Percentiles rank a stretch among this genome's conserved stretches.
Conservation (phyloP, 1,140 invertebrate genomes). For the Caenorhabditis tropicalis region DNA sequence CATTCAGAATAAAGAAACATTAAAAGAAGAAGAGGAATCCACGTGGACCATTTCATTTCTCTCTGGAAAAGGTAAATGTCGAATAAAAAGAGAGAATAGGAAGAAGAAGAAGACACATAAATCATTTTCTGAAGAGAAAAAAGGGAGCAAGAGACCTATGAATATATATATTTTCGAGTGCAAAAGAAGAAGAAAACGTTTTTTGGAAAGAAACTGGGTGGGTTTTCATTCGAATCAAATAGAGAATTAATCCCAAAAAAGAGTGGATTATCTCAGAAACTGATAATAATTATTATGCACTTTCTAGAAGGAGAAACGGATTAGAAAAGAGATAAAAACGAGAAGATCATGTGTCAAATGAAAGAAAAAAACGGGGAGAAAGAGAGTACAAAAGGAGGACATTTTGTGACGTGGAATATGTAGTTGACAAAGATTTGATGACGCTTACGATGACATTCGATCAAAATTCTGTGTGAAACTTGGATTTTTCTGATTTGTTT, state of each 20-base stretch:
- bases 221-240: too few relatives aligned
- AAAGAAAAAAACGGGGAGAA: neutral
- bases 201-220: neutral
- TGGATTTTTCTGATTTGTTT: too few relatives aligned
- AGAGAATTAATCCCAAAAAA: neutral
- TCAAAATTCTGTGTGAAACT: too few relatives aligned
- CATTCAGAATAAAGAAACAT: neutral
- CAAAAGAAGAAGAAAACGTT: neutral
- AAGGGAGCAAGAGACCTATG: neutral
- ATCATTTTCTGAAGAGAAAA: neutral
- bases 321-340: neutral
- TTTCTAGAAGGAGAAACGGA: neutral
- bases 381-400: neutral
- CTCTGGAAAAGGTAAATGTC: neutral
- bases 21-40: slow-evolving; percentile 9
- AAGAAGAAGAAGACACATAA: neutral
- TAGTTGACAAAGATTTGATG: neutral
- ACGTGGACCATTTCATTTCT: slow-evolving; percentile 10
- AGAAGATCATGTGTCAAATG: neutral
- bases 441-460: too few relatives aligned
- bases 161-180: slow-evolving; percentile 21
- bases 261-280: neutral
- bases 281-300: neutral
- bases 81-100: neutral
- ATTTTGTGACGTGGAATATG: too few relatives aligned